Percentiles rank a stretch among this genome's conserved stretches.
These are phyloP conservation scores for Heliocidaris tuberculata DNA, from an alignment of 35 echinoderm and acorn worm genomes.

Conservation along the genomic window DNA sequence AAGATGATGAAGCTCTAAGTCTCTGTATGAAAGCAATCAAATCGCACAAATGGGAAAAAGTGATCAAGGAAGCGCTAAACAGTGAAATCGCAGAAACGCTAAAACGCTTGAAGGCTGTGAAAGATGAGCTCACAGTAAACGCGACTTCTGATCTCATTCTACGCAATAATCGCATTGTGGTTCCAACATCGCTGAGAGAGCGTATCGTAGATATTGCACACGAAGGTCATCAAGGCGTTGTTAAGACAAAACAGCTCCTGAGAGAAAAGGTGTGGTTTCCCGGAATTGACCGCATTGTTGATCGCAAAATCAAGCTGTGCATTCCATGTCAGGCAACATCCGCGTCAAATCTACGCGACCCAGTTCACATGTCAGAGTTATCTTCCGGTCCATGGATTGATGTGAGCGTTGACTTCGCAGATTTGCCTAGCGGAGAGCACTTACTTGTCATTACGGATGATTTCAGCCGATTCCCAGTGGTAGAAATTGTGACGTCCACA, in stretches of 20 bases:
- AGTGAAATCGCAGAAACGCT: too few relatives aligned
- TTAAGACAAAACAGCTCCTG: constrained; percentile 65
- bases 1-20: too few relatives aligned
- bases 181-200: constrained; percentile 49
- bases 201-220: constrained; percentile 61
- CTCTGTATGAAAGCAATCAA: too few relatives aligned
- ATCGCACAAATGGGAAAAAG: too few relatives aligned
- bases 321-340: constrained; percentile 71
- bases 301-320: constrained; percentile 49
- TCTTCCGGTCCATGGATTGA: too few relatives aligned
- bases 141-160: constrained; percentile 59
- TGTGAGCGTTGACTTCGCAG: too few relatives aligned
- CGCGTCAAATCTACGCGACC: constrained; percentile 34
- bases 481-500: constrained; percentile 40
- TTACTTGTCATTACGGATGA: constrained; percentile 64
- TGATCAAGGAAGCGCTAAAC: too few relatives aligned
- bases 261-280: constrained; percentile 78
- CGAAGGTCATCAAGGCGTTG: constrained; percentile 81
- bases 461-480: constrained; percentile 49
- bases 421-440: constrained; percentile 53
- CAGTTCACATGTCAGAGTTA: constrained; percentile 67
- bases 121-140: too few relatives aligned
- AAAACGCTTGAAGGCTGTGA: too few relatives aligned
- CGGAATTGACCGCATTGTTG: constrained; percentile 51
- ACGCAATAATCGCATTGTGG: constrained; percentile 32